Evolutionary conservation across 1,140 invertebrate species (phyloP).

Genomic region (Phymastichus coffea): DNA sequence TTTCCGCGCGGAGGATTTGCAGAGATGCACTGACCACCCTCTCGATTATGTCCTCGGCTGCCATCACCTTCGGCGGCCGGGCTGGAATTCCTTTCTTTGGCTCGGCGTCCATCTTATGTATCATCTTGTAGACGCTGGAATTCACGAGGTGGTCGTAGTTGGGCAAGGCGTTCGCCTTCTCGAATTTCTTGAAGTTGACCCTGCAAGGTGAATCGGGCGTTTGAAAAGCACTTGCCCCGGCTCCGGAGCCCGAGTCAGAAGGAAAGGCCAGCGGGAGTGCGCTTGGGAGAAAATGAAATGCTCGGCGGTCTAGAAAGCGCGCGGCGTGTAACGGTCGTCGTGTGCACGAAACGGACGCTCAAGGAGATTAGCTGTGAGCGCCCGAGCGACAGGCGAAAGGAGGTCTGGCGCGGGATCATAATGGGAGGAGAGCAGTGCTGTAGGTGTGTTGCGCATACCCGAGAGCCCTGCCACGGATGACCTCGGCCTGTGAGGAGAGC

Average conservation of each 20-base stretch:
- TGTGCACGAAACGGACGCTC: background rate
- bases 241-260: too few relatives aligned
- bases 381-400: too few relatives aligned
- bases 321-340: too few relatives aligned
- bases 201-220: too few relatives aligned
- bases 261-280: too few relatives aligned
- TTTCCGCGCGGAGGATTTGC: too few relatives aligned
- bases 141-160: slow-evolving; percentile 70
- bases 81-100: slow-evolving; percentile 66
- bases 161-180: slow-evolving; percentile 61
- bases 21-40: slow-evolving; percentile 48
- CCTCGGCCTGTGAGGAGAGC: slow-evolving; percentile 71
- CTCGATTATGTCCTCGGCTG: slow-evolving; percentile 64
- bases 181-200: slow-evolving; percentile 78
- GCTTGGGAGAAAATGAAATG: too few relatives aligned
- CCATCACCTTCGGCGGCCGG: slow-evolving; percentile 63
- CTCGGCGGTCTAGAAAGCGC: too few relatives aligned
- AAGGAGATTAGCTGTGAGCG: too few relatives aligned
- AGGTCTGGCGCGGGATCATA: too few relatives aligned
- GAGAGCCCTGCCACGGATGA: slow-evolving; percentile 72
- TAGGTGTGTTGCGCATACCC: slow-evolving; percentile 59
- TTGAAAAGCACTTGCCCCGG: too few relatives aligned
- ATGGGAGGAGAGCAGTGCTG: too few relatives aligned
- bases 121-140: slow-evolving; percentile 72
- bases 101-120: slow-evolving; percentile 70